Base-by-base conservation (phyloP, 1,140 invertebrate species). In the Vollenhovia emeryi region DNA sequence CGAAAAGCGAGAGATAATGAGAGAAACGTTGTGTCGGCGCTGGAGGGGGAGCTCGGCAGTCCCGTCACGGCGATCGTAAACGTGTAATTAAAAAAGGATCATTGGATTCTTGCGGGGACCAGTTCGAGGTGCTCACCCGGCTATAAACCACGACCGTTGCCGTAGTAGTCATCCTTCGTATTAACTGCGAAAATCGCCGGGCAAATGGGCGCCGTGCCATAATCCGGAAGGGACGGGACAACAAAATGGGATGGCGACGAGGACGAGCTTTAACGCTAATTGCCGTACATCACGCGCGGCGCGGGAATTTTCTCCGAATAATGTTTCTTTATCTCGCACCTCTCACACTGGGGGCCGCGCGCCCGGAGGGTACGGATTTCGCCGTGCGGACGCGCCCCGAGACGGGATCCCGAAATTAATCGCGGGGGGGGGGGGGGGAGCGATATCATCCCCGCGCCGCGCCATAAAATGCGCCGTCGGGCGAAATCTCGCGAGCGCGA, bases 141-240 rank as follows among this genome's bases (percentile, higher is more conserved):
- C 59, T 79, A 69, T 87, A 87, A 88, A 88, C 27, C 24, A 48
- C 52, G 27, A 50, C 62, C 13, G 33, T 8, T 40, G 1, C 55
- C 13, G 2, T 9, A 40, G 21, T 24, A 85, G 60, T 52, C 66
- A 11, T 57, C 18, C 5, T 50, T 24, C 30, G 43, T 33, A 52
- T 55, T 66, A 88, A 87, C 59, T 59, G 62, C 27, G 69, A 86
- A 69, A 62, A 48, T 80, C 52, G 74, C 11, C 52, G 40, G 6
- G 27, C 24, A 50, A 86, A 78, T 69, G 75, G 45, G 57, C 21
- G 3, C n/a, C 73, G n/a, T 27, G 24, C 74, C 87, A 86, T 89
- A 90, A 90, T 91, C 85, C 87, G 68, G 73, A 89, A 84, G 66
- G 90, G 85, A 91, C 87, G 83, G 84, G 89, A 89, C 85, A 87